These are phyloP conservation scores for Biston stratarius DNA, from an alignment of 2,888 invertebrate genomes.

Conservation along the genomic window DNA sequence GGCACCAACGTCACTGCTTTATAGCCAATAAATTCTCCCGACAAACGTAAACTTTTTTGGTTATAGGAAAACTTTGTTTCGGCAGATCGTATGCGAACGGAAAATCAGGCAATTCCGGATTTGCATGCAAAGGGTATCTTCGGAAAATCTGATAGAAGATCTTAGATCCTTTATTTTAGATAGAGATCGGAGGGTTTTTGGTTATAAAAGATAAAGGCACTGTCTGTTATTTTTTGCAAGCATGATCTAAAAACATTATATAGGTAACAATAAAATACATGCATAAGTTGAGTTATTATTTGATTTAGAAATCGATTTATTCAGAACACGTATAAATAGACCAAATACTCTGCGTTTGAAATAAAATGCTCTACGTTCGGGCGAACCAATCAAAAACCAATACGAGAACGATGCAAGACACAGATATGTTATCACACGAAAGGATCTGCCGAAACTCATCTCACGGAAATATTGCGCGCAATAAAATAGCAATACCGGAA, in stretches of 20 bases:
- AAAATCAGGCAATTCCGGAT: slow-evolving; percentile 27
- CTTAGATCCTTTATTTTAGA: slow-evolving; percentile 17
- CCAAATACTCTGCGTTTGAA: slow-evolving; percentile 5
- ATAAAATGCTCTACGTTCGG: slow-evolving; percentile 10
- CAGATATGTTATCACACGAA: slow-evolving; percentile 66
- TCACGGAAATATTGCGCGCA: slow-evolving; percentile 76
- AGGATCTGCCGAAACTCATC: slow-evolving; percentile 62
- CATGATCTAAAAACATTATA: neutral
- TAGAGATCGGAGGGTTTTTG: neutral
- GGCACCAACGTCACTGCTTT: slow-evolving; percentile 66
- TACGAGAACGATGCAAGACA: slow-evolving; percentile 58
- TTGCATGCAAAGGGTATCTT: slow-evolving; percentile 30
- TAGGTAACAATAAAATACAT: too few relatives aligned
- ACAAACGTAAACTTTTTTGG: slow-evolving; percentile 65
- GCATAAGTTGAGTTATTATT: neutral
- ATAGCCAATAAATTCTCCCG: slow-evolving; percentile 70
- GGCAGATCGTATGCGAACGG: slow-evolving; percentile 23
- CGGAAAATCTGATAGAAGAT: slow-evolving; percentile 15
- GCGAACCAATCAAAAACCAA: slow-evolving; percentile 74
- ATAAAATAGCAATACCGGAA: slow-evolving; percentile 79
- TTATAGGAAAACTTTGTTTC: slow-evolving; percentile 57
- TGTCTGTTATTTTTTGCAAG: neutral
- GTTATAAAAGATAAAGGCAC: neutral
- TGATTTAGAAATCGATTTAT: neutral
- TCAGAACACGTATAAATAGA: slow-evolving; percentile 4